phyloP scores from a whole-genome alignment of 2,888 invertebrate genomes.

The Conomelus anceps region DNA sequence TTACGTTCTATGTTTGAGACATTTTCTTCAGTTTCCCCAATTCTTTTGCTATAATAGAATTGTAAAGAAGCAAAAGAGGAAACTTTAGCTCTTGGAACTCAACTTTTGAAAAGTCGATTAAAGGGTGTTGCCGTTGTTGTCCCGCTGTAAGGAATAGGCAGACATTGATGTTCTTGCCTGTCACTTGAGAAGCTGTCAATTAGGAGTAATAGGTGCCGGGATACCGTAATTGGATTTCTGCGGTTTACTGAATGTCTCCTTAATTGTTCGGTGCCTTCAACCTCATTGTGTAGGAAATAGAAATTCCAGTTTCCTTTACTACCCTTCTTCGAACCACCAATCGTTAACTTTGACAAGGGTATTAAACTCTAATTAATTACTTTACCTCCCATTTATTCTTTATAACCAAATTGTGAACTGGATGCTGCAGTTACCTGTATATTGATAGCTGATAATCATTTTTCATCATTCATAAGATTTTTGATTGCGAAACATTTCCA shows the following conservation, averaged over 20 bases:
- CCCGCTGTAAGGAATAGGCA: neutral
- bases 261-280: neutral
- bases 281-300: neutral
- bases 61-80: too few species aligned
- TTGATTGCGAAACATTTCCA: too few species aligned
- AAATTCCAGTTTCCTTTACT: neutral
- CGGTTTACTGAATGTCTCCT: neutral
- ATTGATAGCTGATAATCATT: too few species aligned
- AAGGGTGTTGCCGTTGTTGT: neutral
- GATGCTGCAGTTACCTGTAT: too few species aligned
- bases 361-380: neutral
- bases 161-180: neutral
- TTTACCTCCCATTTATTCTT: neutral
- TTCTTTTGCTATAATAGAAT: neutral
- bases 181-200: neutral
- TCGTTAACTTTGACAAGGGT: too few species aligned
- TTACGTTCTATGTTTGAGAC: neutral
- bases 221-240: neutral
- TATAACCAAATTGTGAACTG: too few species aligned
- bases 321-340: neutral
- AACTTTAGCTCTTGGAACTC: neutral
- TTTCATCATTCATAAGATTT: neutral
- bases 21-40: neutral
- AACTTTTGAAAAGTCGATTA: neutral
- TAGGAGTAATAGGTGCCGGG: neutral